Evolutionary conservation across 2,113 vertebrate species (phyloP).

Genomic region (Uropsilus gracilis): DNA sequence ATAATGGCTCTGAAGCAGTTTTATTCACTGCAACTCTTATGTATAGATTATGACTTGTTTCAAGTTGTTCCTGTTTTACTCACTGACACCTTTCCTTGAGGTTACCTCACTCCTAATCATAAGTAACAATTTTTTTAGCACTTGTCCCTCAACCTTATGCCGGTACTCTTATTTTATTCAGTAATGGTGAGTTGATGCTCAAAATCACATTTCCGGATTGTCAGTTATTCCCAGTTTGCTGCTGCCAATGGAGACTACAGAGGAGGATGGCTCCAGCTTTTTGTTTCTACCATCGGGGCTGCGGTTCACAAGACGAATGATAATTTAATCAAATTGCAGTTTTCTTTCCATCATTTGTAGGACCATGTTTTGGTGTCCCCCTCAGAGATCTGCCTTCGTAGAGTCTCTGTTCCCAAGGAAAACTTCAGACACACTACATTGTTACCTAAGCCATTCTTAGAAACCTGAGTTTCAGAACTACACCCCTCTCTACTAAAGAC

Average conservation of each 20-base stretch:
- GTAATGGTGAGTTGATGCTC: neutral
- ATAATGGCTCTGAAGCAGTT: neutral
- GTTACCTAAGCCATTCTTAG: neutral
- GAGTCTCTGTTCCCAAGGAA: neutral
- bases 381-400: neutral
- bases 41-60: neutral
- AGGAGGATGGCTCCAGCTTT: too few species aligned
- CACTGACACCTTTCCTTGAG: neutral
- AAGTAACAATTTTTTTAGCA: neutral
- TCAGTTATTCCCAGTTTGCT: too few species aligned
- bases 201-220: neutral
- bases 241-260: neutral
- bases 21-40: neutral
- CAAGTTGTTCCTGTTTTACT: neutral
- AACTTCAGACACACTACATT: neutral
- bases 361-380: fast-evolving
- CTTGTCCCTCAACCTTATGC: neutral
- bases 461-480: neutral
- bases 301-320: neutral
- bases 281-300: neutral
- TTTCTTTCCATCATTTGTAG: neutral
- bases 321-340: neutral
- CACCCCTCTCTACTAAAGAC: too few species aligned
- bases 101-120: neutral
- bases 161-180: neutral